Conservation (phyloP, 2,113 vertebrate genomes). For the Hemiprocne comata region DNA sequence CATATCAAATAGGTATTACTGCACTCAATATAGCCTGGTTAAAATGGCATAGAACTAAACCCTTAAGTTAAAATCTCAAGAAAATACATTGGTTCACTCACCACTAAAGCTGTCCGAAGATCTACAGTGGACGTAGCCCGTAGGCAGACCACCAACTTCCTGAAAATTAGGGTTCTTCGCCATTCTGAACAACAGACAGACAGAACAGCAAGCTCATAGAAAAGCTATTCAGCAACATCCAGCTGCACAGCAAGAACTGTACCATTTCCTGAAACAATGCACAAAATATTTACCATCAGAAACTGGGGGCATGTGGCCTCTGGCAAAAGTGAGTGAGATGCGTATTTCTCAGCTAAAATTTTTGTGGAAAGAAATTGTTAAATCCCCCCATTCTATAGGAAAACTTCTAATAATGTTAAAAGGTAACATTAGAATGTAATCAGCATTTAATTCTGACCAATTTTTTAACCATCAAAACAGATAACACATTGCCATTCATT, state of each 20-base stretch:
- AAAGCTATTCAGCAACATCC: not conserved
- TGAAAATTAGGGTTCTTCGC: constrained; percentile 67
- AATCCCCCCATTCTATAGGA: accelerated
- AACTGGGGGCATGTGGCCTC: not conserved
- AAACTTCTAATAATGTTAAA: not conserved
- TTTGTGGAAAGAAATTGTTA: not conserved
- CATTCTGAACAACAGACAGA: constrained; percentile 33
- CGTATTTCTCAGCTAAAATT: not conserved
- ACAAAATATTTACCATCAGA: not conserved
- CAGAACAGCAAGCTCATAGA: constrained; percentile 23
- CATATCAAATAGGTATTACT: not conserved
- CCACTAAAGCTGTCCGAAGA: constrained; percentile 48
- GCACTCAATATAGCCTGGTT: not conserved
- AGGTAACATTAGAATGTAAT: not conserved
- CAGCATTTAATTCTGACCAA: not conserved
- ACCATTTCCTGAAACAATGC: constrained; percentile 50
- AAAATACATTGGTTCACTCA: not conserved
- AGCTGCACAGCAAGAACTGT: constrained; percentile 20
- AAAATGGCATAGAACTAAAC: not conserved
- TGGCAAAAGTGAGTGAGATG: accelerated
- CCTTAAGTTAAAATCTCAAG: not conserved
- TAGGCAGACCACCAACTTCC: constrained; percentile 19
- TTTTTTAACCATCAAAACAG: not conserved
- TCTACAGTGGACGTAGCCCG: not conserved
- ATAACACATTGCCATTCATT: not conserved